These are phyloP conservation scores for Acrossocheilus wenchowensis DNA, from an alignment of 2,797 vertebrate species.

Conservation along the genomic window DNA sequence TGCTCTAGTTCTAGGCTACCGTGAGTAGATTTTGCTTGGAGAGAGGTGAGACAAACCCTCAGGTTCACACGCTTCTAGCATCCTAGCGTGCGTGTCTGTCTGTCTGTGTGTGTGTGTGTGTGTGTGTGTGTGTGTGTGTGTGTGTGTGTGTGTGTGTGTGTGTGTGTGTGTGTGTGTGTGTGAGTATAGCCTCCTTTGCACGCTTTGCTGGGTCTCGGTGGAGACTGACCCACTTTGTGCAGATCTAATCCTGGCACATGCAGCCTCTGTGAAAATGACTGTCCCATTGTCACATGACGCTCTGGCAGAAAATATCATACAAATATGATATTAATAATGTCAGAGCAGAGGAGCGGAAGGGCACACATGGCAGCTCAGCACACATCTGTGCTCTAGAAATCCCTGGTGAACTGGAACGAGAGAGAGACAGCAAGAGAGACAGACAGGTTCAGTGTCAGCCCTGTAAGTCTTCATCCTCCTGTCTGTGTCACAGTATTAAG, in stretches of 20 bases:
- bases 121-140: too few relatives aligned
- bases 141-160: too few relatives aligned
- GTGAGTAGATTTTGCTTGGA: neutral
- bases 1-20: constrained; percentile 21
- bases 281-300: constrained; percentile 30
- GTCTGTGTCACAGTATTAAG: constrained; percentile 25
- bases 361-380: constrained; percentile 5
- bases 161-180: neutral
- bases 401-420: neutral
- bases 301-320: constrained; percentile 35
- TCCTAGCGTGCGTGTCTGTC: neutral
- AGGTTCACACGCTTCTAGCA: constrained; percentile 5
- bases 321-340: constrained; percentile 52
- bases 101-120: too few relatives aligned
- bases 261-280: constrained; percentile 43
- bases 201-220: constrained; percentile 53
- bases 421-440: neutral
- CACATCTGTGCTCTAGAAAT: constrained; percentile 38
- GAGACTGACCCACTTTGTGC: constrained; percentile 76
- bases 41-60: constrained; percentile 19
- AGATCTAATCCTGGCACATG: constrained; percentile 69
- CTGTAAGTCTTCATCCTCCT: constrained; percentile 27
- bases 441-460: neutral
- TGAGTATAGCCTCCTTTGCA: constrained; percentile 7
- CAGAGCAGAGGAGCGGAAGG: constrained; percentile 13